phyloP scores from a whole-genome alignment of 1,140 invertebrate genomes.

The Lepidurus arcticus region DNA sequence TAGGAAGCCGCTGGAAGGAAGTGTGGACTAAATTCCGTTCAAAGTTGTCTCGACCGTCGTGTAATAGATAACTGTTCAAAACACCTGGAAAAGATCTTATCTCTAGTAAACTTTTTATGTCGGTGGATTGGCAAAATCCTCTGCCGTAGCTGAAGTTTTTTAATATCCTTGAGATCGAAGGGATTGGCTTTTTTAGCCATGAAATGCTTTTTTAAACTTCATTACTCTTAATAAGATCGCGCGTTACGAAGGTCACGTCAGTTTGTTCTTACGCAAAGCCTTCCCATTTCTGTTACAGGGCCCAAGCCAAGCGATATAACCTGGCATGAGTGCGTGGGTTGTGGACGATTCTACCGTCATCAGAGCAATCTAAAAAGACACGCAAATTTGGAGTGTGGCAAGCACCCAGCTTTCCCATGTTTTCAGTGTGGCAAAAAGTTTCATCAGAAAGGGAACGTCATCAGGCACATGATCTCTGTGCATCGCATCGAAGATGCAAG shows the following conservation, averaged over 20 bases:
- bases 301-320: neutral
- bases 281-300: neutral
- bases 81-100: neutral
- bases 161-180: too few species aligned
- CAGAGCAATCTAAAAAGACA: neutral
- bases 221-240: neutral
- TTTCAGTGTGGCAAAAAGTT: slow-evolving; percentile 6
- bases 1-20: neutral
- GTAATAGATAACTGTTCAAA: neutral
- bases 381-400: neutral
- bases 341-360: neutral
- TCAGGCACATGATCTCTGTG: neutral
- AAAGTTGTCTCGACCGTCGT: neutral
- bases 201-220: neutral
- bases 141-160: too few species aligned
- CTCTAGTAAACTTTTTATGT: neutral
- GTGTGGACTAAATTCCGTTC: neutral
- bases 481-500: neutral
- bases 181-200: too few species aligned
- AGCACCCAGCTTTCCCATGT: neutral
- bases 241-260: neutral
- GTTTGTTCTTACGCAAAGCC: neutral
- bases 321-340: neutral
- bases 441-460: neutral
- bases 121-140: neutral